Conservation (phyloP, 2,888 invertebrate species). For the Oasisia sp. region DNA sequence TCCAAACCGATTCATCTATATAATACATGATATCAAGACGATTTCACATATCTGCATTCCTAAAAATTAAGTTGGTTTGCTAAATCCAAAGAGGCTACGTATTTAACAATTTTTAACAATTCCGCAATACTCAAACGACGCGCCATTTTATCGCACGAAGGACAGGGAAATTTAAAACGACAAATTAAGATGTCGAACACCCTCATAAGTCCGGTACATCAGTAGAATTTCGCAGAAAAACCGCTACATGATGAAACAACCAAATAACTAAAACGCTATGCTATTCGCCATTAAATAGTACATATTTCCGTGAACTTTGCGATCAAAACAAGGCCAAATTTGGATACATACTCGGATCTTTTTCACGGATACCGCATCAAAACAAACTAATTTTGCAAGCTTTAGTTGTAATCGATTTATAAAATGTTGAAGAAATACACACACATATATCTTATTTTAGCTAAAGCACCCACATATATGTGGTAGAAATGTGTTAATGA, state of each 20-base stretch:
- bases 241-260: not conserved
- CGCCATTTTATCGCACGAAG: constrained; percentile 31
- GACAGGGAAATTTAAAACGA: constrained; percentile 36
- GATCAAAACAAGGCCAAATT: not conserved
- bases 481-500: not conserved
- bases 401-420: not conserved
- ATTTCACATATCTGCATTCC: not conserved
- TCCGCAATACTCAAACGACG: constrained; percentile 33
- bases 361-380: constrained; percentile 17
- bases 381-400: constrained; percentile 5
- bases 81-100: not conserved
- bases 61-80: not conserved
- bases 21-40: not conserved
- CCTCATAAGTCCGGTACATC: not conserved
- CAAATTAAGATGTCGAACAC: not conserved
- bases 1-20: not conserved
- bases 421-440: not conserved
- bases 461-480: not conserved
- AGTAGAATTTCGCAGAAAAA: not conserved
- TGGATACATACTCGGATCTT: not conserved
- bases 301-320: not conserved
- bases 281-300: not conserved
- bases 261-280: not conserved
- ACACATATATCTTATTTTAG: not conserved
- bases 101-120: not conserved